Evolutionary conservation across 2,113 vertebrate species (phyloP).

Genomic region (Hippopotamus amphibius): DNA sequence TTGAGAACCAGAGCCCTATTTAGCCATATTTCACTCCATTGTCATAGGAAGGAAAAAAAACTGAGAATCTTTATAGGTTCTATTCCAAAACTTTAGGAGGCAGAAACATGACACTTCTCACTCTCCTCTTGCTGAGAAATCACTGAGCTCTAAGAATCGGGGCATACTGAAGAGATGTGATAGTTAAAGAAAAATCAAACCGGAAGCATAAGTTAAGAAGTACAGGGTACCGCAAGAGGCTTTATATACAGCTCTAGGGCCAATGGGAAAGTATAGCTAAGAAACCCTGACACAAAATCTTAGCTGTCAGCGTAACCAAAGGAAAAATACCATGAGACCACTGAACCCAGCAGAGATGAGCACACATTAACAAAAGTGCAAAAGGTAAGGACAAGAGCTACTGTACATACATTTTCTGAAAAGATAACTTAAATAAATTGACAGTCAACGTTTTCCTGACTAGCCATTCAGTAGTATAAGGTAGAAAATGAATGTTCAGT

Average conservation of each 20-base stretch:
- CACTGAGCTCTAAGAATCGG: background rate
- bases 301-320: background rate
- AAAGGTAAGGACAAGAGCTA: background rate
- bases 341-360: background rate
- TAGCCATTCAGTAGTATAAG: background rate
- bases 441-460: constrained; percentile 7
- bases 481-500: background rate
- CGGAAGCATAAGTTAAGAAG: background rate
- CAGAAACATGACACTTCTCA: background rate
- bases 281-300: background rate
- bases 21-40: background rate
- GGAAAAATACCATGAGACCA: background rate
- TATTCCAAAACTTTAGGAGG: background rate
- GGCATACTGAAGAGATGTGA: background rate
- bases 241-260: background rate
- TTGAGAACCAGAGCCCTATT: background rate
- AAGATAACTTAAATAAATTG: background rate
- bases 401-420: background rate
- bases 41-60: background rate
- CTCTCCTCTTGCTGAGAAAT: background rate
- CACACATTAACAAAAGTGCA: background rate
- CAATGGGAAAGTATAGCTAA: background rate
- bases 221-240: background rate
- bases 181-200: background rate
- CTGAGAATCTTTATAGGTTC: background rate